phyloP scores from a whole-genome alignment of 2,113 vertebrate species.

The Chloropsis hardwickii region DNA sequence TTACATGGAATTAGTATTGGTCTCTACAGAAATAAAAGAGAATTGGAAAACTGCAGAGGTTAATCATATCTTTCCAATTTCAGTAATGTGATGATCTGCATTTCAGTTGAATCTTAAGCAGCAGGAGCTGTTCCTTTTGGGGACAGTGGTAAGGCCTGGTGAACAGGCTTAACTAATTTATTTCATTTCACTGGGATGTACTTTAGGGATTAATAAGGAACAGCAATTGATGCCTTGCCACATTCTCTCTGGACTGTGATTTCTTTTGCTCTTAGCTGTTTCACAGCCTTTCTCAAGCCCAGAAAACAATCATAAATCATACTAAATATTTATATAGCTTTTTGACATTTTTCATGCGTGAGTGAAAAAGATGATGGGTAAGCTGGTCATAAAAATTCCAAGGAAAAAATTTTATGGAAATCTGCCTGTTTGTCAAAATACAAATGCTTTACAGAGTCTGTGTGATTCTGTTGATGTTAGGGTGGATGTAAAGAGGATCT shows the following conservation, averaged over 20 bases:
- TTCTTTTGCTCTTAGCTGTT: constrained; percentile 38
- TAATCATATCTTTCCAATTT: neutral
- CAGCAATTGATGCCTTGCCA: constrained; percentile 55
- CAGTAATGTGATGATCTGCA: neutral
- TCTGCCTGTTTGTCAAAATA: constrained; percentile 29
- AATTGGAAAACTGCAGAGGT: neutral
- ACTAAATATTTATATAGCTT: constrained; percentile 51
- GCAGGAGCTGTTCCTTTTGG: neutral
- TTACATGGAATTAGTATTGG: neutral
- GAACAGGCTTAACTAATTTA: constrained; percentile 33
- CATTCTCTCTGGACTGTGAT: constrained; percentile 9
- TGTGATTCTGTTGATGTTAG: neutral
- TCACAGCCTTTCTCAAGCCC: constrained; percentile 29
- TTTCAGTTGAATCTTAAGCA: neutral
- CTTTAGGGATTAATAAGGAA: constrained; percentile 54
- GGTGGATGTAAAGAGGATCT: neutral
- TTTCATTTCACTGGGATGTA: constrained; percentile 15
- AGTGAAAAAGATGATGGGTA: constrained; percentile 27
- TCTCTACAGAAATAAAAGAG: neutral
- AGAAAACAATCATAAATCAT: constrained; percentile 57
- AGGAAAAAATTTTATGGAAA: constrained; percentile 13
- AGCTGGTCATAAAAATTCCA: constrained; percentile 52
- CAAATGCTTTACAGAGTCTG: neutral
- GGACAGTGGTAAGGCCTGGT: neutral
- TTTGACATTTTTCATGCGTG: constrained; percentile 23